These are phyloP conservation scores for Odocoileus hemionus DNA, from an alignment of 2,113 vertebrate genomes.

Conservation along the genomic window DNA sequence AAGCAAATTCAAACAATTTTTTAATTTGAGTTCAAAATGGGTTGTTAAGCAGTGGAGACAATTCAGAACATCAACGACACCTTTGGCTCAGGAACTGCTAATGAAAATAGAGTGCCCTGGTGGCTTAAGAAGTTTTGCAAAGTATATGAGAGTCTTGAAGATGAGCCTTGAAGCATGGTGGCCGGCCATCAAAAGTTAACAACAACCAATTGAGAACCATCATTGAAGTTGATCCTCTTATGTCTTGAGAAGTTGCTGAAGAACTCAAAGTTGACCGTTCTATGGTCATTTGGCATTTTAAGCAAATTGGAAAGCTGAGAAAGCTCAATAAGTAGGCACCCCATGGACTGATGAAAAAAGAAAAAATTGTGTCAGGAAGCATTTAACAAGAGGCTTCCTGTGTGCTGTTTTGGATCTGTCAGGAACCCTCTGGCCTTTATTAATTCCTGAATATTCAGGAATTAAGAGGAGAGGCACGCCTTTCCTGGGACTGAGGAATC, in stretches of 20 bases:
- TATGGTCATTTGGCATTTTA: not conserved
- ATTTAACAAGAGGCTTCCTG: too few species aligned
- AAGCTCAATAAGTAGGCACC: not conserved
- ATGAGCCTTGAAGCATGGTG: not conserved
- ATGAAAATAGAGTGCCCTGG: not conserved
- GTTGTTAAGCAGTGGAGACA: not conserved
- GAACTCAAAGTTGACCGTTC: not conserved
- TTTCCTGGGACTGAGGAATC: too few species aligned
- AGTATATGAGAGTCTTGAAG: not conserved
- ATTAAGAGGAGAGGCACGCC: too few species aligned
- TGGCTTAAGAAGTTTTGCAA: not conserved
- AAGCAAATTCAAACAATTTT: not conserved
- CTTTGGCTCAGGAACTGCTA: not conserved
- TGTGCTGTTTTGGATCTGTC: too few species aligned
- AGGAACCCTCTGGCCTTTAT: too few species aligned
- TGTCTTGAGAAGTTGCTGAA: not conserved
- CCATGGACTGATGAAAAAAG: not conserved
- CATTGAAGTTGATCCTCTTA: not conserved
- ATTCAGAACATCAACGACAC: not conserved
- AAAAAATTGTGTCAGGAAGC: not conserved
- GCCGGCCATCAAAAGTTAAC: rapidly evolving
- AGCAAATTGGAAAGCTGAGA: not conserved
- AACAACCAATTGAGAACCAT: not conserved
- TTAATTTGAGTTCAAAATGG: not conserved
- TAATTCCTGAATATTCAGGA: too few species aligned